Evolutionary conservation across 2,797 vertebrate genomes (phyloP).

Genomic region (Pipistrellus nathusii): DNA sequence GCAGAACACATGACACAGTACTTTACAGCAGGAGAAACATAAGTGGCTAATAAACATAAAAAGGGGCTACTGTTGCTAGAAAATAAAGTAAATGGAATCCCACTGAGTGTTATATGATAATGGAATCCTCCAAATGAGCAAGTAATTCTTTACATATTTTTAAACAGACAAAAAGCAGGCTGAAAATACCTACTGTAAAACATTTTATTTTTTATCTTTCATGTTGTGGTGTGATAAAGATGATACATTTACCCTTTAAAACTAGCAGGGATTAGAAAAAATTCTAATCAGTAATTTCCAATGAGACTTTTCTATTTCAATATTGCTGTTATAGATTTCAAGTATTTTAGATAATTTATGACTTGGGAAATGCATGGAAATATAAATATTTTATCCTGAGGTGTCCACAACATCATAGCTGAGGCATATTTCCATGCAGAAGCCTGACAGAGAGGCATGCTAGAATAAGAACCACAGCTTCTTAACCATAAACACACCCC

Average conservation of each 20-base stretch:
- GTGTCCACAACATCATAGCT: neutral
- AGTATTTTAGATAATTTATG: conserved; percentile 2
- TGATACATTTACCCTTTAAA: neutral
- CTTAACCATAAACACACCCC: neutral
- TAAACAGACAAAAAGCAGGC: neutral
- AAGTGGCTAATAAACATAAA: neutral
- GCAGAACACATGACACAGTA: neutral
- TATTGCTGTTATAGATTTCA: neutral
- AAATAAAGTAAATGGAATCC: conserved; percentile 2
- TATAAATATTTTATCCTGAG: neutral
- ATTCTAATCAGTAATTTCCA: conserved; percentile 32
- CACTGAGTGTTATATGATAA: neutral
- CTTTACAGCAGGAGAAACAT: neutral
- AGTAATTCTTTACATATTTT: neutral
- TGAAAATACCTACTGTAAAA: neutral
- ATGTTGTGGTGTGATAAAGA: neutral
- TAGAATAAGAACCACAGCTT: neutral
- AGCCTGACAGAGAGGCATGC: neutral
- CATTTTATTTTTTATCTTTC: neutral
- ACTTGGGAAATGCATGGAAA: conserved; percentile 16
- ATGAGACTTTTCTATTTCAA: neutral
- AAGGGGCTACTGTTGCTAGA: neutral
- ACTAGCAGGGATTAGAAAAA: neutral
- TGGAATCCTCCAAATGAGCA: neutral
- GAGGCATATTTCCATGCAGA: neutral